These are phyloP conservation scores for Catagonus wagneri DNA, from an alignment of 2,113 vertebrate species.

Conservation along the genomic window DNA sequence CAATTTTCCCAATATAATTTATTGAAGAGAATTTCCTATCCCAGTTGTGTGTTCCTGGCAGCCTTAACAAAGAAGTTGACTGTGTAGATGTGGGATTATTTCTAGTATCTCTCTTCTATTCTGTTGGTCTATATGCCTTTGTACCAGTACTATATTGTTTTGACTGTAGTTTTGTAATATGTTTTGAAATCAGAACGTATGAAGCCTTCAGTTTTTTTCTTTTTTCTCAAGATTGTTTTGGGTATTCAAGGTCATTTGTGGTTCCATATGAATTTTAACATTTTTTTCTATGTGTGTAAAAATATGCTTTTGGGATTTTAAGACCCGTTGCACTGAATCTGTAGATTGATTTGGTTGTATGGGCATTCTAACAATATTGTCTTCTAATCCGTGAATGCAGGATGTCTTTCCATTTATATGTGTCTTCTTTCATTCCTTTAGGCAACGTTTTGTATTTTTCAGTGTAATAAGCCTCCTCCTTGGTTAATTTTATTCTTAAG, in stretches of 20 bases:
- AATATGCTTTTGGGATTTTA: background rate
- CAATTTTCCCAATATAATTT: background rate
- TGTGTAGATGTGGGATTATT: background rate
- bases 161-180: constrained; percentile 2
- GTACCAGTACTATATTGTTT: background rate
- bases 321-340: constrained; percentile 19
- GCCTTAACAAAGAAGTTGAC: background rate
- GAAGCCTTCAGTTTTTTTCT: constrained; percentile 13
- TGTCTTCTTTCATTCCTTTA: constrained; percentile 8
- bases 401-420: background rate
- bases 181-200: constrained; percentile 29
- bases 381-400: background rate
- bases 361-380: background rate
- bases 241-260: background rate
- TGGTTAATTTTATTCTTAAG: constrained; percentile 21
- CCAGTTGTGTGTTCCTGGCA: background rate
- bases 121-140: background rate
- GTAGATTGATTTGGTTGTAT: background rate
- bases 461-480: background rate
- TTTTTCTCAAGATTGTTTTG: background rate
- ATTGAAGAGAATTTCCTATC: background rate
- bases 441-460: background rate
- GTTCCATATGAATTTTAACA: constrained; percentile 29
- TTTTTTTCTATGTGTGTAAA: background rate
- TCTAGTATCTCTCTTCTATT: background rate